These are phyloP conservation scores for Hydra vulgaris DNA, from an alignment of 30 jellyfish, hydroid and myxozoan genomes.

Conservation along the genomic window DNA sequence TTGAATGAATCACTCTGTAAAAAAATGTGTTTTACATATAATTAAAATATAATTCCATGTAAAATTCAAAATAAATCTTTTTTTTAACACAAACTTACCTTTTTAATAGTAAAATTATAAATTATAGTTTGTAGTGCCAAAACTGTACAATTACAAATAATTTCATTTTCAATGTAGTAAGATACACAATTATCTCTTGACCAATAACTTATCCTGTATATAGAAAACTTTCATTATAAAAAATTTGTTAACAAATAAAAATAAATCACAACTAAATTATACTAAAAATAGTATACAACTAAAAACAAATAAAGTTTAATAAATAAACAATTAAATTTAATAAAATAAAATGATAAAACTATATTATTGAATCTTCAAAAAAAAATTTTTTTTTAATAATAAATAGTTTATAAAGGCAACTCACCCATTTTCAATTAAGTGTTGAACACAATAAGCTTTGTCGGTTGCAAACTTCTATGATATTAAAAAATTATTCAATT, in stretches of 20 bases:
- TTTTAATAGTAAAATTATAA: neutral
- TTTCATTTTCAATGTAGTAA: neutral
- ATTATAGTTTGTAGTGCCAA: neutral
- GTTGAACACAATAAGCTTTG: neutral
- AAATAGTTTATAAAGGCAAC: too few species aligned
- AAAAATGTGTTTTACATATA: too few species aligned
- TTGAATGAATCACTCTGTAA: neutral
- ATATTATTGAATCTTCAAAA: too few species aligned
- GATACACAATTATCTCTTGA: neutral
- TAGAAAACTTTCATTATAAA: neutral
- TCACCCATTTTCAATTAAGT: neutral
- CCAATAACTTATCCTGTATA: neutral
- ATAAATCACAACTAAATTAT: too few species aligned
- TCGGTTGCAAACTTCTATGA: neutral
- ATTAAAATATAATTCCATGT: too few species aligned
- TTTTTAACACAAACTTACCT: neutral
- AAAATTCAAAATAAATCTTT: too few species aligned
- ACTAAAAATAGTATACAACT: too few species aligned
- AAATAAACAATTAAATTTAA: neutral
- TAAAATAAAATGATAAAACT: too few species aligned
- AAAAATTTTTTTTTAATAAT: too few species aligned
- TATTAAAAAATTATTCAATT: too few species aligned
- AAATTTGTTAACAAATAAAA: too few species aligned
- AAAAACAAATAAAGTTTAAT: too few species aligned
- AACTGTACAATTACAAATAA: neutral